Percentiles rank a stretch among this genome's conserved stretches.
Conservation (phyloP, 2,797 vertebrate species). For the Aplochiton taeniatus region DNA sequence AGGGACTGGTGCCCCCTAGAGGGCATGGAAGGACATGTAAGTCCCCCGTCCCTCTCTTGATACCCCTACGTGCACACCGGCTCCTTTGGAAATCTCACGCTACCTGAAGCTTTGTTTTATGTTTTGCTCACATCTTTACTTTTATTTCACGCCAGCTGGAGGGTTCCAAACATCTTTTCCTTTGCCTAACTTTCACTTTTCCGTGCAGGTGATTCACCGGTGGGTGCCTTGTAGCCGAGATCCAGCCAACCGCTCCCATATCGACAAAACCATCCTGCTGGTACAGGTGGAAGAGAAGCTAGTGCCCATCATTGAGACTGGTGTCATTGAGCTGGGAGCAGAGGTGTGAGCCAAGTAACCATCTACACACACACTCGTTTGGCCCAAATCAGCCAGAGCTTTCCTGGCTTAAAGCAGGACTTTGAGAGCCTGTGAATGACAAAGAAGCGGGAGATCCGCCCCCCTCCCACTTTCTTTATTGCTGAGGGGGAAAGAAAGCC, state of each 20-base stretch:
- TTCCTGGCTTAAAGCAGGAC: constrained; percentile 42
- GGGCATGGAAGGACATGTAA: constrained; percentile 99
- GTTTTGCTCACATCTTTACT: background rate
- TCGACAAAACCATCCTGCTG: constrained; percentile 98
- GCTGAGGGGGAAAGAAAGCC: constrained; percentile 74
- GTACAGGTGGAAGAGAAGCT: constrained; percentile 99
- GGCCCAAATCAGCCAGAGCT: constrained; percentile 50
- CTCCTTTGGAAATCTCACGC: background rate
- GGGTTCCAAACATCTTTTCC: constrained; percentile 17
- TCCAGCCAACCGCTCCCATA: constrained; percentile 92
- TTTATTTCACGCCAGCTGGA: background rate
- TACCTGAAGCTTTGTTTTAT: background rate
- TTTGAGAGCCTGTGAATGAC: constrained; percentile 36
- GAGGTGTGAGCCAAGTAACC: constrained; percentile 85
- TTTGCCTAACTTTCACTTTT: background rate
- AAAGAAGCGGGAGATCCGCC: constrained; percentile 65
- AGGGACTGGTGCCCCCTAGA: constrained; percentile 98
- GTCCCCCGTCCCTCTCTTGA: constrained; percentile 49
- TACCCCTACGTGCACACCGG: background rate
- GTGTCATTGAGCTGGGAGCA: constrained; percentile 96
- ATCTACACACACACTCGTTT: constrained; percentile 45
- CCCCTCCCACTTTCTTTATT: constrained; percentile 63
- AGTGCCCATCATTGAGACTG: constrained; percentile 94
- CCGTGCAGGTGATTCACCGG: constrained; percentile 95
- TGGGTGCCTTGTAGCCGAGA: constrained; percentile 99